Evolutionary conservation across 2,888 invertebrate species (phyloP), one percentile per base, ranked within the genome.

Genomic region (Cyclophora albipunctata): DNA sequence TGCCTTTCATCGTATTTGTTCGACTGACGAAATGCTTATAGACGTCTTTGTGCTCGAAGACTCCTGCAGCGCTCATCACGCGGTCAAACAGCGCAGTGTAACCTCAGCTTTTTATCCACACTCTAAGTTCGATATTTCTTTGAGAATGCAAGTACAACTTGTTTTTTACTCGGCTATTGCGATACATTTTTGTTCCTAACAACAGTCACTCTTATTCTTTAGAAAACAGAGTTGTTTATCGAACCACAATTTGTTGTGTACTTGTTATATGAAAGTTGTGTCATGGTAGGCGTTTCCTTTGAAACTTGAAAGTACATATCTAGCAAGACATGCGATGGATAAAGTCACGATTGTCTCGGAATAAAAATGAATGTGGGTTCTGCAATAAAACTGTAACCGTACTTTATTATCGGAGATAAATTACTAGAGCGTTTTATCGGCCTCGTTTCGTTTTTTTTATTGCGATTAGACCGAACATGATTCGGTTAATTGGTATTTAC

Each of bases 261-360:
- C 51, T 55, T 55, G 50, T 67, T 68, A 69, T 72, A 71, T 71
- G 74, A 75, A 48, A 76, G 75, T 71, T 70, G 63, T 67, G 63
- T 63, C 63, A 62, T 64, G 67, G 78, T 78, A 83, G 84, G 84
- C 84, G 84, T 81, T 81, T 63, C 83, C 78, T 72, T 75, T 68
- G 66, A 70, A 73, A 72, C 71, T 71, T 67, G 68, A 71, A 70
- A 62, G 66, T 64, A 71, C 62, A 48, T 52, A 54, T 55, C 20
- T 20, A 54, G 57, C 51, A 51, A 50, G 51, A 51, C 51, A 56
- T 51, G 54, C 51, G 43, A 48, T 58, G 56, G 57, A 57, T 58
- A 69, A 66, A 74, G 75, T 76, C 80, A 78, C 79, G 81, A 79
- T 62, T 73, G 67, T 66, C 65, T 69, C 60, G 57, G 63, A 60